Evolutionary conservation across 53 echinoderm and acorn worm species (phyloP), one percentile per base, ranked within the genome.

Genomic region (Temnopleurus reevesii): DNA sequence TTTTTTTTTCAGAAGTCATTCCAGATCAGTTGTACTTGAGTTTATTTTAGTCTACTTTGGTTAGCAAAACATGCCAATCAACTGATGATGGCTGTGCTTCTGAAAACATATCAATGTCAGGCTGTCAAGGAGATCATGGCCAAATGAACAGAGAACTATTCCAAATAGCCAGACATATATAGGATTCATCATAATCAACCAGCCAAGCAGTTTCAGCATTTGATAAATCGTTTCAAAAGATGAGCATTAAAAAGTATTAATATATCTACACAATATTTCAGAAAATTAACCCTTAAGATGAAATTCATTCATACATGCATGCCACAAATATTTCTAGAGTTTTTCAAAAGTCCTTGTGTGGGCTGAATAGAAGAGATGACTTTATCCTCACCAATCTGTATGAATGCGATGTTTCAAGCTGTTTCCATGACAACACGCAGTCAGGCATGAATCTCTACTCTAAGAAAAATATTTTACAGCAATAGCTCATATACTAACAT

Each of bases 51-150:
- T 55, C 83, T 83, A 55, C 83, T 53, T 55, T 35, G 56, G 56
- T 83, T 34, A 83, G 57, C 33, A 33, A 56, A 83, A 83, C 83
- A 83, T 83, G 83, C 53, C 81, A 83, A 83, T 83, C 83, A 83
- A 13, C 80, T 28, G 80, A 46, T 49, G 53, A 46, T 49, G 47
- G 51, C 80, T 13, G 12, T 5, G 29, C 15, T 17, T 80, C 47
- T 80, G 47, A 53, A 80, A 53, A 53, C 46, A 80, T 80, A 80
- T 80, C 28, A 31, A 30, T 46, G 80, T 8, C 15, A 12, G 30
- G 8, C 53, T 80, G 80, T 49, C 80, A 49, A 71, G 36, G 80
- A 5, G 80, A 80, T 80, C 29, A 80, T 53, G 53, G 28, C 28
- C 80, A 80, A 49, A 80, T 80, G 45, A 80, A 53, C 53, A 2